phyloP scores from a whole-genome alignment of 2,888 invertebrate species.

The Epirrita christyi region DNA sequence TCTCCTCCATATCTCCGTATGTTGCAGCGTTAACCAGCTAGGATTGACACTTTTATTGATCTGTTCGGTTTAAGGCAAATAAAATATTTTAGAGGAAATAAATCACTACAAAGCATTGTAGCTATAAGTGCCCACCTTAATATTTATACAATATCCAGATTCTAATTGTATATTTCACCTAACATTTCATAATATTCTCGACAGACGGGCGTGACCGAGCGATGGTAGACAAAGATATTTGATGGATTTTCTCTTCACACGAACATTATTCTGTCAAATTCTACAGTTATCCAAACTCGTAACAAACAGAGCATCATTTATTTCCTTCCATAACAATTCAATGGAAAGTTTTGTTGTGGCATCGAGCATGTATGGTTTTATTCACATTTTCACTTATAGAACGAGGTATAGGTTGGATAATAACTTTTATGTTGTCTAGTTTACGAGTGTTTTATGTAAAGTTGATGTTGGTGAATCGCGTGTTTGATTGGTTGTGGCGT shows the following conservation, averaged over 20 bases:
- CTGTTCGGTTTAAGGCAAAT: neutral
- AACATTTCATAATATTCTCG: constrained; percentile 33
- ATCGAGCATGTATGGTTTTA: constrained; percentile 34
- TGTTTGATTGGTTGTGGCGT: constrained; percentile 41
- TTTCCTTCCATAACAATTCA: constrained; percentile 31
- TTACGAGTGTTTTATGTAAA: constrained; percentile 60
- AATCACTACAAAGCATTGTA: neutral
- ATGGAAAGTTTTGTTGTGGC: constrained; percentile 24
- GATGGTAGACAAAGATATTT: constrained; percentile 33
- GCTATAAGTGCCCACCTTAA: neutral
- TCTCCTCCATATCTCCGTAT: too few species aligned
- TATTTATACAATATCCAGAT: constrained; percentile 11
- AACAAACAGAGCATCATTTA: constrained; percentile 30
- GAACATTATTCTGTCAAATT: constrained; percentile 45
- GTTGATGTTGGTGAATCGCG: constrained; percentile 51
- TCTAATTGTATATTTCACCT: constrained; percentile 27
- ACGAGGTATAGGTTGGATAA: constrained; percentile 42
- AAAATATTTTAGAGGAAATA: neutral
- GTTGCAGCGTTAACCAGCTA: too few species aligned
- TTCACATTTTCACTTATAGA: constrained; percentile 42
- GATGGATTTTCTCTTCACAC: constrained; percentile 55
- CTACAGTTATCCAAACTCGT: constrained; percentile 36
- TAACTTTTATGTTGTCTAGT: constrained; percentile 49
- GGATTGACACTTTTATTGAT: too few species aligned
- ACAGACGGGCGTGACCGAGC: constrained; percentile 36